Conservation (phyloP, 1,140 invertebrate species). For the Anastatus disparis region DNA sequence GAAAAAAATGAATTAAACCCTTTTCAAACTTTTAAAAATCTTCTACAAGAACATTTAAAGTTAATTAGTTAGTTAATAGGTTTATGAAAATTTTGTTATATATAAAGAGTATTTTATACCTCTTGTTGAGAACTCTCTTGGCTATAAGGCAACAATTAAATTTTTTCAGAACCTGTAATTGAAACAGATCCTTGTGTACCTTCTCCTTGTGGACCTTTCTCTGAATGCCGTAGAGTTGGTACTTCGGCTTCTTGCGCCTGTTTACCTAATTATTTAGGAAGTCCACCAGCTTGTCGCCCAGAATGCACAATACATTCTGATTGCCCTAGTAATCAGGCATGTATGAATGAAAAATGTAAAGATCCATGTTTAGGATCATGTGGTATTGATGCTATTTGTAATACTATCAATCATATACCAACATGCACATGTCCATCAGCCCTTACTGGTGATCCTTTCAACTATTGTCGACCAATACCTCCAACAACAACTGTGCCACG, state of each 20-base stretch:
- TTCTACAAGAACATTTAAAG: neutral
- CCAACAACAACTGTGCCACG: neutral
- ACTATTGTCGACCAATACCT: constrained; percentile 56
- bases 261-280: constrained; percentile 75
- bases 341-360: constrained; percentile 77
- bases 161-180: constrained; percentile 43
- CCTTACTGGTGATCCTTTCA: constrained; percentile 80
- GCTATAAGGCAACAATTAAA: constrained; percentile 50
- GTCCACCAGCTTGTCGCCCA: constrained; percentile 78
- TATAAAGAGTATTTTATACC: neutral
- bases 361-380: constrained; percentile 82
- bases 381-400: constrained; percentile 78
- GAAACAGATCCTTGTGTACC: constrained; percentile 62
- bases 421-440: constrained; percentile 78
- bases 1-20: too few species aligned
- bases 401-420: constrained; percentile 77
- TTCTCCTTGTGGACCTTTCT: constrained; percentile 70
- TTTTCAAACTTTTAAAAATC: neutral
- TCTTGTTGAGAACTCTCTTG: neutral
- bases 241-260: constrained; percentile 70
- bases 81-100: neutral
- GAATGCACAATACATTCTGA: constrained; percentile 80
- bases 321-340: constrained; percentile 76
- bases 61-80: neutral
- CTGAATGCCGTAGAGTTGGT: constrained; percentile 66